A percentile compares a stretch with the other conserved stretches of the same genome.
phyloP scores from a whole-genome alignment of 2,797 vertebrate genomes.

The Sebastes nivosus region DNA sequence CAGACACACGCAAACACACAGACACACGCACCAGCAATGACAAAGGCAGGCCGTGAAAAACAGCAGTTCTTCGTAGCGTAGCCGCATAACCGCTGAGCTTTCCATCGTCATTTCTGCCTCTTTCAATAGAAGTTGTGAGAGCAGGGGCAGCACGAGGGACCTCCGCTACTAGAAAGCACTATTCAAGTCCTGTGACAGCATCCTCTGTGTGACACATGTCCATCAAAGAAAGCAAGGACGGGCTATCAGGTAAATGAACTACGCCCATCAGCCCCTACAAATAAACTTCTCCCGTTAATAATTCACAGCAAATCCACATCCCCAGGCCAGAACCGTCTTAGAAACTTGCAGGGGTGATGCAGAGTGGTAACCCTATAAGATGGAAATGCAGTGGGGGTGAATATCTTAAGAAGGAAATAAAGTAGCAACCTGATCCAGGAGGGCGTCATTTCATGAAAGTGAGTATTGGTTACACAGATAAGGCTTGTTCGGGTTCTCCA shows the following conservation, averaged over 20 bases:
- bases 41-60: slow-evolving; percentile 60
- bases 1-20: slow-evolving; percentile 69
- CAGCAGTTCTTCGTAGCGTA: slow-evolving; percentile 62
- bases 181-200: not conserved
- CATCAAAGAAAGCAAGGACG: slow-evolving; percentile 16
- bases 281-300: slow-evolving; percentile 64
- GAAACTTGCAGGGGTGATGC: slow-evolving; percentile 15
- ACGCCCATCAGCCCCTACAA: slow-evolving; percentile 14
- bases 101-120: slow-evolving; percentile 23
- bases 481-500: slow-evolving; percentile 37
- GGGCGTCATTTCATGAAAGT: slow-evolving; percentile 64
- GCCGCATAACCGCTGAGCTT: not conserved
- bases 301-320: slow-evolving; percentile 62
- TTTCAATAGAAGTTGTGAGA: not conserved
- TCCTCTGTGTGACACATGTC: slow-evolving; percentile 9
- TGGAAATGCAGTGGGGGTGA: slow-evolving; percentile 31
- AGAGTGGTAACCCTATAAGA: slow-evolving; percentile 69
- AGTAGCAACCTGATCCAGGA: slow-evolving; percentile 67
- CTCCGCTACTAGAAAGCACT: not conserved
- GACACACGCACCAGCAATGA: slow-evolving; percentile 66
- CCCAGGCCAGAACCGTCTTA: slow-evolving; percentile 17
- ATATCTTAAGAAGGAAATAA: slow-evolving; percentile 61
- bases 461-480: slow-evolving; percentile 71
- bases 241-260: slow-evolving; percentile 43
- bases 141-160: not conserved